Evolutionary conservation across 2,113 vertebrate species (phyloP).

Genomic region (Buteo buteo): DNA sequence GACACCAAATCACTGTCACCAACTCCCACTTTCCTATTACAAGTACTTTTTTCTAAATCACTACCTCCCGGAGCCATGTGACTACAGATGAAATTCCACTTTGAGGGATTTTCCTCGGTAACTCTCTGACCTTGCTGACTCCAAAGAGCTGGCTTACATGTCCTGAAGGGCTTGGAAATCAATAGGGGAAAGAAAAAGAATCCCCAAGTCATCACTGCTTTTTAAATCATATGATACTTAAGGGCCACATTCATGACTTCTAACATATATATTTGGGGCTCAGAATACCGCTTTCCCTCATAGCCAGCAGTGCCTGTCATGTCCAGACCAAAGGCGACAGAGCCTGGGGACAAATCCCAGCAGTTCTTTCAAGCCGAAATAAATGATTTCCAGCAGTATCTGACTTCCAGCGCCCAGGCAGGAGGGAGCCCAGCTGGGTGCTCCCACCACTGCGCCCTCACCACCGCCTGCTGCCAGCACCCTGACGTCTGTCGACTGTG

Average conservation of each 20-base stretch:
- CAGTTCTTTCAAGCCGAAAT: not conserved
- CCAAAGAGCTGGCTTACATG: not conserved
- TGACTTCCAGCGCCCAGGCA: not conserved
- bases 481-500: rapidly evolving
- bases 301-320: not conserved
- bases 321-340: not conserved
- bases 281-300: rapidly evolving
- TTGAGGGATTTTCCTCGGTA: not conserved
- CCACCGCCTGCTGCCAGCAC: not conserved
- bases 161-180: not conserved
- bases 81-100: not conserved
- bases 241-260: too few species aligned
- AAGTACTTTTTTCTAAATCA: not conserved
- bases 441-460: not conserved
- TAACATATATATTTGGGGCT: not conserved
- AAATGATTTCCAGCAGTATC: not conserved
- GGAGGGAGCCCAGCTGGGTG: not conserved
- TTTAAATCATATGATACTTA: not conserved
- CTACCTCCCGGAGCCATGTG: not conserved
- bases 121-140: not conserved
- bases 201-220: not conserved
- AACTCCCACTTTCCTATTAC: not conserved
- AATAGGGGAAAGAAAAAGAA: not conserved
- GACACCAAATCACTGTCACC: not conserved
- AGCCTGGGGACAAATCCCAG: not conserved